phyloP scores from a whole-genome alignment of 1,140 invertebrate genomes.

The Cherax destructor region DNA sequence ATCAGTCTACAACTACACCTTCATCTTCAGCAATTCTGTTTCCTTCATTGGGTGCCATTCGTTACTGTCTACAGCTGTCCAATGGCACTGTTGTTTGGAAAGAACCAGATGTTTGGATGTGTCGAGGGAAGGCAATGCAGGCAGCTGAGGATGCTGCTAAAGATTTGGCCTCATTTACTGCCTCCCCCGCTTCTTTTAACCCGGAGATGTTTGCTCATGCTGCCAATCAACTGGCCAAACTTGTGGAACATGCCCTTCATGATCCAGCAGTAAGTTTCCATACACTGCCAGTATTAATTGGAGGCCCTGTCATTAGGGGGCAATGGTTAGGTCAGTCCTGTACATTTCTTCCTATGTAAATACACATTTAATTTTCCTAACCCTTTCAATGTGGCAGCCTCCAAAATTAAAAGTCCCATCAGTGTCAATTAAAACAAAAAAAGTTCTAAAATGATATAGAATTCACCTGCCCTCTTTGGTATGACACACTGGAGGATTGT shows the following conservation, averaged over 20 bases:
- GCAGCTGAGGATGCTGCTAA: slow-evolving; percentile 31
- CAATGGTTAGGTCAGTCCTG: too few relatives aligned
- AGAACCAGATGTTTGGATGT: slow-evolving; percentile 32
- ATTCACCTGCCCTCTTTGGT: too few relatives aligned
- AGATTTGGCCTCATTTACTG: slow-evolving; percentile 20
- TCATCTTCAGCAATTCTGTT: neutral
- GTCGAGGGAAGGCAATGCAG: slow-evolving; percentile 34
- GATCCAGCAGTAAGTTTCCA: slow-evolving; percentile 38
- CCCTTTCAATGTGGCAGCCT: too few relatives aligned
- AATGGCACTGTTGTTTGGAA: slow-evolving; percentile 37
- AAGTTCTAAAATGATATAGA: too few relatives aligned
- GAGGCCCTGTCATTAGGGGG: too few relatives aligned
- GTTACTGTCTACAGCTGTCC: slow-evolving; percentile 31
- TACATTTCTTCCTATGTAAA: too few relatives aligned
- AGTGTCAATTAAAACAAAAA: too few relatives aligned
- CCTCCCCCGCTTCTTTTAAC: slow-evolving; percentile 29
- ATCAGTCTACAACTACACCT: neutral
- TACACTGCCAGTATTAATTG: too few relatives aligned
- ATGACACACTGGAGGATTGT: too few relatives aligned
- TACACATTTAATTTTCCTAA: too few relatives aligned
- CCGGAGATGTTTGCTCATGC: slow-evolving; percentile 24
- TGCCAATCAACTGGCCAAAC: slow-evolving; percentile 26
- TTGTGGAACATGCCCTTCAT: slow-evolving; percentile 43
- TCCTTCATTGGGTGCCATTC: neutral
- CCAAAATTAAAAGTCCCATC: too few relatives aligned